phyloP scores from a whole-genome alignment of 1,140 invertebrate species.

The Andrena cerasifolii region DNA sequence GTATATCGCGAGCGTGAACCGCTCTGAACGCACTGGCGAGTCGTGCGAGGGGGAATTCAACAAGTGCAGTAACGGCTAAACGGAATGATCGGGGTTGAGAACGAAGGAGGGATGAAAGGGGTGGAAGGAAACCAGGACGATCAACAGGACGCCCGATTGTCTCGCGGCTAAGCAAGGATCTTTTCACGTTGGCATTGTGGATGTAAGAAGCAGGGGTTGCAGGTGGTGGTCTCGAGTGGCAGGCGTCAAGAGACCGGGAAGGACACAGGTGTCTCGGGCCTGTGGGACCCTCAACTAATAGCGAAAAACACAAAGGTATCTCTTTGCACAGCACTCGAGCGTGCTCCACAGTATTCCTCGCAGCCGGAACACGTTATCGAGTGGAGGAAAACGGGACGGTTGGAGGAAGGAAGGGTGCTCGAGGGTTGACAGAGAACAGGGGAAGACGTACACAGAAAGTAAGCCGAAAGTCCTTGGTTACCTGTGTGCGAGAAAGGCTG shows the following conservation, averaged over 20 bases:
- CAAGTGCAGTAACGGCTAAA: conserved; percentile 32
- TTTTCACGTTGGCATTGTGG: not conserved
- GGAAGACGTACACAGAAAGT: not conserved
- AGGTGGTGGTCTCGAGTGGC: too few species aligned
- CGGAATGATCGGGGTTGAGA: not conserved
- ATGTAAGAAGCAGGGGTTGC: too few species aligned
- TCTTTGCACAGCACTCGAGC: too few species aligned
- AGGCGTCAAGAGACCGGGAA: too few species aligned
- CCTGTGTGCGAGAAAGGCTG: conserved; percentile 45
- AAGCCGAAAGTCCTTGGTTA: conserved; percentile 40
- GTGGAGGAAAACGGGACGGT: not conserved
- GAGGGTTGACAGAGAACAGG: not conserved
- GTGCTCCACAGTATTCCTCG: too few species aligned
- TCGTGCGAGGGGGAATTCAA: conserved; percentile 37
- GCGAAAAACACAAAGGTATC: too few species aligned
- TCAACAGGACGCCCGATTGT: not conserved
- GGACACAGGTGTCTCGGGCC: too few species aligned
- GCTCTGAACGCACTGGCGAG: not conserved
- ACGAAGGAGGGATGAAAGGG: not conserved
- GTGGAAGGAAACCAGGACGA: not conserved
- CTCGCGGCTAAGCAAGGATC: not conserved
- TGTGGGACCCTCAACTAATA: too few species aligned
- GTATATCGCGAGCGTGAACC: conserved; percentile 2
- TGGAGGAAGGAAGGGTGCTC: too few species aligned
- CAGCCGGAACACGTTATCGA: too few species aligned